These are phyloP conservation scores for Epirrhoe tristata DNA, from an alignment of 2,888 invertebrate genomes.

Conservation along the genomic window DNA sequence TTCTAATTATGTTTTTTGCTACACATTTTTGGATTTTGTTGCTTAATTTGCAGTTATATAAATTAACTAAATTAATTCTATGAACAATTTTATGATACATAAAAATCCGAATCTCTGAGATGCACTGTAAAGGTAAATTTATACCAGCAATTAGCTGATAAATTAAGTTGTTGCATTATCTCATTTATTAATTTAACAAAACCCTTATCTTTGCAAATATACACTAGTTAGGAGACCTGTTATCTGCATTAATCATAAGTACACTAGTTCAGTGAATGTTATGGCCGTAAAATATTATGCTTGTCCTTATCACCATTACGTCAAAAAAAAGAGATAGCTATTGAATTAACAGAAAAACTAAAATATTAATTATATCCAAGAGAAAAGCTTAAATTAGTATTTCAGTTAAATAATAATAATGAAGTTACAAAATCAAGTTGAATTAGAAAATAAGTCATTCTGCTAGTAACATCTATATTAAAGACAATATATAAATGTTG, in stretches of 20 bases:
- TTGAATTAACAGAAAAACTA: neutral
- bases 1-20: neutral
- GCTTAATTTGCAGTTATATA: neutral
- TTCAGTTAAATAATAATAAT: neutral
- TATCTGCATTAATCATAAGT: neutral
- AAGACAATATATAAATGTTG: neutral
- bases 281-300: neutral
- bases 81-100: neutral
- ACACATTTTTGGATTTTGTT: neutral
- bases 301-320: neutral
- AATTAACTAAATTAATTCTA: neutral
- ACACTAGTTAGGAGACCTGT: neutral
- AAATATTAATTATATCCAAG: too few relatives aligned
- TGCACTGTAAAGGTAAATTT: neutral
- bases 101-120: neutral
- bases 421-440: neutral
- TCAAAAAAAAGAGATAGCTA: neutral
- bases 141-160: too few relatives aligned
- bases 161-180: neutral
- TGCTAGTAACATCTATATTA: neutral
- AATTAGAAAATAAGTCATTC: neutral
- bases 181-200: neutral
- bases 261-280: neutral
- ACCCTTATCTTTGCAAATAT: slow-evolving; percentile 3
- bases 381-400: too few relatives aligned